Base-by-base conservation (phyloP, 2,888 invertebrate genomes). In the Lepidonotus clava region DNA sequence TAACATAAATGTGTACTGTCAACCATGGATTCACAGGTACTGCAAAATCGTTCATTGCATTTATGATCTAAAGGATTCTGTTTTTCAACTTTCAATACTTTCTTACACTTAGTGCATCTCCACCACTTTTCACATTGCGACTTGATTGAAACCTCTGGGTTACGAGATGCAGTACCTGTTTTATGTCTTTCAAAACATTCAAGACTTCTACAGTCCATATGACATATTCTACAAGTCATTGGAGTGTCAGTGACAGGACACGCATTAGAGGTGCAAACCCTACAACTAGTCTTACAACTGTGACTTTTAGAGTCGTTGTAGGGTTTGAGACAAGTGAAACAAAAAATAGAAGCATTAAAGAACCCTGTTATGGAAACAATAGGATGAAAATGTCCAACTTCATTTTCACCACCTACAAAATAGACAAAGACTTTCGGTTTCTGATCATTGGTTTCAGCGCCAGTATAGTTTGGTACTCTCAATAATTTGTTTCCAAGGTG, bases 41-140 rank as follows among this genome's bases (percentile, higher is more conserved):
- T n/a, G 56, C 56, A 56, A 56, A 56, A 56, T n/a, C 56, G 8
- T n/a, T 56, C 56, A 56, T 56, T n/a, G n/a, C 56, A 56, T n/a
- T 56, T 56, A n/a, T 56, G 56, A 11, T 8, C n/a, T 56, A 18
- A 18, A 5, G 56, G 56, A 56, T 56, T n/a, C 5, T 18, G 24
- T n/a, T 56, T 56, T 8, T 11, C 14, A 56, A 56, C 56, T 5
- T 8, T 56, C n/a, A 56, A 56, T 5, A 56, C 8, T 4, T 56
- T 56, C 24, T 56, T 56, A n/a, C 56, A 56, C n/a, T 56, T 11
- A n/a, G 56, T 56, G 56, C 56, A 56, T 14, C n/a, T 11, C 56
- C 56, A 56, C 56, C 56, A 56, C n/a, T 56, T 56, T 56, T 56
- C 56, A 56, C 56, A 56, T 56, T 56, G 11, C 5, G 56, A 56